Evolutionary conservation across 2,888 invertebrate genomes (phyloP), one percentile per base, ranked within the genome.

Genomic region (Tenthredo amoena): DNA sequence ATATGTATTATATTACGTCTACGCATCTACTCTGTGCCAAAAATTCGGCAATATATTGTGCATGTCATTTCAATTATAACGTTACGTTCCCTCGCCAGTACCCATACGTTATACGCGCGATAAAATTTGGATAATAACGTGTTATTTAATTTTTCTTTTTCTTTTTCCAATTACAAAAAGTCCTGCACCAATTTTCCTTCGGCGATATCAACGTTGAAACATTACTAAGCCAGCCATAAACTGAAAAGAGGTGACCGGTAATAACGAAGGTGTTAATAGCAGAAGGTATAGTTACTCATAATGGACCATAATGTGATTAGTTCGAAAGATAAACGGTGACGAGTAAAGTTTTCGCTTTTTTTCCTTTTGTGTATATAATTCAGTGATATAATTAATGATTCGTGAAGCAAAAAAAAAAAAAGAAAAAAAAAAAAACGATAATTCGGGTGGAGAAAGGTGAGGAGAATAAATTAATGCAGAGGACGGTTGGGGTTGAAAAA

Each of bases 1-100:
- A 37, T 18, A 72, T 15, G n/a, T 37, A 72, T 72, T n/a, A 26
- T 50, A 34, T 47, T 15, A 72, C 15, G 47, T 50, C 76, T 26
- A 26, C 50, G 47, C 55, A 55, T 77, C 34, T 55, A 55, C 50
- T 79, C 79, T 79, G 79, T 79, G 79, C 79, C 79, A 79, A 79
- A 79, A 79, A 18, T 37, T 31, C n/a, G 58, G 55, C 87, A 87
- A 87, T 88, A 89, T 87, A 87, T 89, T 89, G 88, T 87, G 87
- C 86, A 88, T 89, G 88, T 89, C 89, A 88, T 89, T 87, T 84
- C 87, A 84, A 87, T 87, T 87, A 83, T 65, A 26, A 65, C 65
- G 79, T 37, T 31, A 71, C 21, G 3, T 10, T 7, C 18, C 68
- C 26, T 71, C n/a, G 18, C n/a, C n/a, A 31, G 10, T 12, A 43